Conservation (phyloP, 2,797 vertebrate species). For the Picus viridis region DNA sequence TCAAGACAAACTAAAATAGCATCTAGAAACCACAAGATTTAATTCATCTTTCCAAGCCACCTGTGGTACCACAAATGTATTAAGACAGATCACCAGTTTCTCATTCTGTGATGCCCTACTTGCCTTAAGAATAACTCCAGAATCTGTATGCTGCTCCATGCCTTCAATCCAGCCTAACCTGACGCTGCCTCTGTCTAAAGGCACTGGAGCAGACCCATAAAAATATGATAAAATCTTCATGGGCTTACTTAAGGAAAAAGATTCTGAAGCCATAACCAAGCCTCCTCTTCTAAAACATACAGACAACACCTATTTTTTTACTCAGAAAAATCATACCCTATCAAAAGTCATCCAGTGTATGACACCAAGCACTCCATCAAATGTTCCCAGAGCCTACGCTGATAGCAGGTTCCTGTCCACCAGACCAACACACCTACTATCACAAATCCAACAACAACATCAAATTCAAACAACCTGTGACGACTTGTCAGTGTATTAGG, state of each 20-base stretch:
- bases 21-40: background rate
- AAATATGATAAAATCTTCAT: background rate
- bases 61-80: background rate
- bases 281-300: background rate
- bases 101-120: background rate
- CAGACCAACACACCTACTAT: background rate
- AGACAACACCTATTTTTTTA: background rate
- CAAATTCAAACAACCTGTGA: background rate
- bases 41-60: background rate
- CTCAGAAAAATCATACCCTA: background rate
- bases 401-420: fast-evolving
- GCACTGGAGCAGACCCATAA: background rate
- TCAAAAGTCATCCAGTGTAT: background rate
- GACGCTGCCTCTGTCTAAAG: background rate
- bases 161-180: background rate
- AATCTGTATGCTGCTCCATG: background rate
- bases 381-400: background rate
- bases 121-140: background rate
- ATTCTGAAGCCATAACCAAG: background rate
- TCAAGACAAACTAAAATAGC: background rate
- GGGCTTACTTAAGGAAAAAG: background rate
- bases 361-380: background rate
- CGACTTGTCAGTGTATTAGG: background rate
- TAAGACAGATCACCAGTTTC: background rate
- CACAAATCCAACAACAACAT: fast-evolving